Evolutionary conservation across 2,888 invertebrate genomes (phyloP), one percentile per base, ranked within the genome.

Genomic region (Cheilosia impressa): DNA sequence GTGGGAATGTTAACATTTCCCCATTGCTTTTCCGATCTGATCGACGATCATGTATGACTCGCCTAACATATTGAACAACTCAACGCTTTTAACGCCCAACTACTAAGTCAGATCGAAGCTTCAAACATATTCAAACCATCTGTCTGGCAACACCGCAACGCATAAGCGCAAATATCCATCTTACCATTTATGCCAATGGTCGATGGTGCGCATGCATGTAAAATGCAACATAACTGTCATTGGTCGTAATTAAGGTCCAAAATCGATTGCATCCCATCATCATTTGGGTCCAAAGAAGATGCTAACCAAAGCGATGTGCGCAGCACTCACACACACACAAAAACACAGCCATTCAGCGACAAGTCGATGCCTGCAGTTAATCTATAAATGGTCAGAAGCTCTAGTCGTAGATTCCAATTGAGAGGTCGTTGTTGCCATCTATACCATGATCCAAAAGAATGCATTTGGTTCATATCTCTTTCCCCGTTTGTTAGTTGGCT

Each of bases 251-350:
- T 85, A 85, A 85, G 85, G 85, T 81, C 81, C 85, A 85, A 85
- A 85, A 85, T 81, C 85, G 85, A 85, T 85, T 85, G 85, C 85
- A 85, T 85, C 85, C 80, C 81, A 85, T 85, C 85, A 85, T 85
- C 85, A 77, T 85, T 81, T 80, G 62, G 55, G 72, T 55, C 47
- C 50, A 50, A 66, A 71, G 75, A 72, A 75, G 73, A 75, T 66
- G 65, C 75, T 43, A 66, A 65, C 85, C 31, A 68, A 71, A 38
- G 38, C 38, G 38, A 38, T 38, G 38, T 38, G 38, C 38, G 63
- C 52, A 45, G 41, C 77, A 58, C n/a, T 50, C 52, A 62, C 69
- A 62, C 65, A 69, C 41, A 71, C 45, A 62, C 38, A 50, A 57
- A 53, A 19, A 38, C n/a, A 24, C 24, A 50, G 43, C 65, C 31